Conservation (phyloP, 2,113 vertebrate species). For the Hiodon tergisus region DNA sequence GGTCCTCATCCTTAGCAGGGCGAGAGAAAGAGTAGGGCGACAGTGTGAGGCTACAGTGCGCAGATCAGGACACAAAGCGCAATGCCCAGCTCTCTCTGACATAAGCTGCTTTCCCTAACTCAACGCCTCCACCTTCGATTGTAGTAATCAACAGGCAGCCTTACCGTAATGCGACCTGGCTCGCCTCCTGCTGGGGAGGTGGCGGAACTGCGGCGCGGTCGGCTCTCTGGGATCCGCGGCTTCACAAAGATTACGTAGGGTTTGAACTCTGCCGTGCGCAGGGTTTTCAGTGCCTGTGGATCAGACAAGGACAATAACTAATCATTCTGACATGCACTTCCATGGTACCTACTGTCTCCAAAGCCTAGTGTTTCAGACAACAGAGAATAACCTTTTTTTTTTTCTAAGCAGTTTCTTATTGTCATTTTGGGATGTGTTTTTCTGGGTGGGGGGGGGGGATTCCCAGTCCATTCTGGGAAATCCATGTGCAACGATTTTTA, state of each 20-base stretch:
- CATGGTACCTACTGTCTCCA: no score
- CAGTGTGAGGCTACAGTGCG: background rate
- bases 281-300: conserved; percentile 75
- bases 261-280: conserved; percentile 88
- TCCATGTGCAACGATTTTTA: no score
- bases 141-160: conserved; percentile 19
- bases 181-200: conserved; percentile 72
- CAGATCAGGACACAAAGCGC: background rate
- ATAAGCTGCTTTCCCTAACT: background rate
- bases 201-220: conserved; percentile 59
- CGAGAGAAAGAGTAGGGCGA: background rate
- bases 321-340: no score
- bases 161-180: conserved; percentile 60
- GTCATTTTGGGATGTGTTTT: no score
- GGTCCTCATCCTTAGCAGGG: conserved; percentile 73
- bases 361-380: no score
- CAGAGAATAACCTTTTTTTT: no score
- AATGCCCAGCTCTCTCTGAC: no score
- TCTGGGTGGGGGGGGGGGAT: no score
- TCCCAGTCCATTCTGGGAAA: no score
- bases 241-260: conserved; percentile 88
- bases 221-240: conserved; percentile 74
- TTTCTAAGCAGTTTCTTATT: no score
- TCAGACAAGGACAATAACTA: background rate
- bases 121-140: background rate